A percentile compares a stretch with the other conserved stretches of the same genome.
These are phyloP conservation scores for Mus pahari DNA, from an alignment of 2,113 vertebrate species.

Conservation along the genomic window DNA sequence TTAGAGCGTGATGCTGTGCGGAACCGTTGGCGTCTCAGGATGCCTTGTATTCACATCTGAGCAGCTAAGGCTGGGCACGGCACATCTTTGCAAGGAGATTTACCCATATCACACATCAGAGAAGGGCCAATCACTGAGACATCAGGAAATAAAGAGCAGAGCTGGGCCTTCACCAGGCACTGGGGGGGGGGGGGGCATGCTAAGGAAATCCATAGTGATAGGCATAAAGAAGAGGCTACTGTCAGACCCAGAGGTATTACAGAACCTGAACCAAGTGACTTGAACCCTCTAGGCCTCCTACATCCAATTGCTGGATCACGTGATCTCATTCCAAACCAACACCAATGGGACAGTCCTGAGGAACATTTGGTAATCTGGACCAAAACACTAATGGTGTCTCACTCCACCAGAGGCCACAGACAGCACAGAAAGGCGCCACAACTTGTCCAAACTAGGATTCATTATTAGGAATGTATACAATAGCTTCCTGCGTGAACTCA, in stretches of 20 bases:
- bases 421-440: background rate
- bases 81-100: conserved; percentile 17
- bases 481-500: conserved; percentile 49
- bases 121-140: background rate
- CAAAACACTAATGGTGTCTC: conserved; percentile 44
- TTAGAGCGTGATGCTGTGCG: background rate
- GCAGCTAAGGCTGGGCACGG: background rate
- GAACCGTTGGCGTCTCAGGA: background rate
- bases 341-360: background rate
- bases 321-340: conserved; percentile 42
- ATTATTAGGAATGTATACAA: conserved; percentile 6
- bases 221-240: conserved; percentile 46
- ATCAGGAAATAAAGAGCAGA: background rate
- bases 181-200: background rate
- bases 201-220: conserved; percentile 33
- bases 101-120: background rate
- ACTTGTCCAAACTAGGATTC: conserved; percentile 46
- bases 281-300: background rate
- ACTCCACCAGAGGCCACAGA: background rate
- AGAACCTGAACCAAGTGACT: background rate
- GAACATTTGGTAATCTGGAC: conserved; percentile 2
- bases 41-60: background rate
- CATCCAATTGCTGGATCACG: background rate
- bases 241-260: background rate
- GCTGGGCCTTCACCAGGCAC: background rate